Conservation (phyloP, 2,797 vertebrate species). For the Perdix hodgsoniae region DNA sequence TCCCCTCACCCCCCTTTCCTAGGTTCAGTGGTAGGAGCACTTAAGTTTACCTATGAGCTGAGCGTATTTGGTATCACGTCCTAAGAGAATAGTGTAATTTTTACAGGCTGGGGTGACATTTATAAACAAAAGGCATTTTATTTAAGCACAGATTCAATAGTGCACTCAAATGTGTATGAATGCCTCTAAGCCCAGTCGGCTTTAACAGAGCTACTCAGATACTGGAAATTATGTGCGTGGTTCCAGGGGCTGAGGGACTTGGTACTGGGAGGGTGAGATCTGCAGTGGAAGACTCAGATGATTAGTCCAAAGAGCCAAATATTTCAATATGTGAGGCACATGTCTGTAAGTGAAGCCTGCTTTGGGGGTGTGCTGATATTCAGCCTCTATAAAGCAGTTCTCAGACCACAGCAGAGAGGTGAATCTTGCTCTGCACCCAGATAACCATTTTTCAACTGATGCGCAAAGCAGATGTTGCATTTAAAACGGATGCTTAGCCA, state of each 20-base stretch:
- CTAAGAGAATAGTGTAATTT: slow-evolving; percentile 58
- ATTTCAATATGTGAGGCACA: neutral
- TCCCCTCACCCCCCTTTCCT: neutral
- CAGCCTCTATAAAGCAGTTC: slow-evolving; percentile 31
- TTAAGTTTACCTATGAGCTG: slow-evolving; percentile 38
- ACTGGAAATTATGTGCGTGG: slow-evolving; percentile 30
- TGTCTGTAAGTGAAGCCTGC: slow-evolving; percentile 1
- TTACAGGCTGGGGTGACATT: slow-evolving; percentile 50
- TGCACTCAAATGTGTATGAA: slow-evolving; percentile 50
- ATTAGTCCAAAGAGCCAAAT: neutral
- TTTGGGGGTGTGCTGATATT: neutral
- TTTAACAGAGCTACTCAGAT: slow-evolving; percentile 46
- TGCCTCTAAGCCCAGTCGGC: slow-evolving; percentile 43
- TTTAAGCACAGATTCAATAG: slow-evolving; percentile 53
- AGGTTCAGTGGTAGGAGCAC: neutral
- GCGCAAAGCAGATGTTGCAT: slow-evolving; percentile 58
- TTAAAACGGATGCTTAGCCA: slow-evolving; percentile 34
- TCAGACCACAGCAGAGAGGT: slow-evolving; percentile 10
- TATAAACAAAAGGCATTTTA: slow-evolving; percentile 64
- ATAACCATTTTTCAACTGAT: slow-evolving; percentile 26
- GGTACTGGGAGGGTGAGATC: neutral
- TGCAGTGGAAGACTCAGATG: slow-evolving; percentile 28
- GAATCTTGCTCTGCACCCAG: slow-evolving; percentile 8
- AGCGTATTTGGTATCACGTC: slow-evolving; percentile 16
- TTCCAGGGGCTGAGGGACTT: slow-evolving; percentile 4